These are phyloP conservation scores for Notothenia rossii DNA, from an alignment of 2,113 vertebrate species.

Conservation along the genomic window DNA sequence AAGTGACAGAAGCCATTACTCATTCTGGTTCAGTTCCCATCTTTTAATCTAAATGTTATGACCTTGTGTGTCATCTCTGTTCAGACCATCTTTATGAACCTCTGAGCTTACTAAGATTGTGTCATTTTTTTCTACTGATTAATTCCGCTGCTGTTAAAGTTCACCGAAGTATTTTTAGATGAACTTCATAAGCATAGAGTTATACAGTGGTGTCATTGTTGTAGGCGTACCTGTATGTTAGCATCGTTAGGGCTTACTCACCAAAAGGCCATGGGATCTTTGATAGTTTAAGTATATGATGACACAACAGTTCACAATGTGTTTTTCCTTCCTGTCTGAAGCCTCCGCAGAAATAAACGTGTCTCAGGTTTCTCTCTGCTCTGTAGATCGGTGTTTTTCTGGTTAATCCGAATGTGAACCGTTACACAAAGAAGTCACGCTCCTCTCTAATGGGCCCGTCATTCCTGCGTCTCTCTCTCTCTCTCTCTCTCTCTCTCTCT, in stretches of 20 bases:
- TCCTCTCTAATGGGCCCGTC: slow-evolving; percentile 52
- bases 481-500: not conserved
- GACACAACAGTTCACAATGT: not conserved
- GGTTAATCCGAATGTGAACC: slow-evolving; percentile 30
- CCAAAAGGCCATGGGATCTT: not conserved
- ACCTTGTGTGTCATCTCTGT: not conserved
- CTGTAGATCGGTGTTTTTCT: not conserved
- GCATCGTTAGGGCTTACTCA: no score
- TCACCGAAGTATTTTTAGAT: not conserved
- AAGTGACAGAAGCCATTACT: not conserved
- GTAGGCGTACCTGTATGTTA: no score
- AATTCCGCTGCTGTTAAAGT: not conserved
- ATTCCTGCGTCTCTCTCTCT: not conserved
- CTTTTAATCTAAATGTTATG: not conserved
- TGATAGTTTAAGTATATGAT: no score
- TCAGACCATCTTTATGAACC: not conserved
- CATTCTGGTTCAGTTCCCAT: not conserved
- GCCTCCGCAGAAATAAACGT: not conserved
- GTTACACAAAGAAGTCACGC: slow-evolving; percentile 48
- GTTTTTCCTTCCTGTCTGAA: not conserved
- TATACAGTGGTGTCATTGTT: no score
- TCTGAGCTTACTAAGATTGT: not conserved
- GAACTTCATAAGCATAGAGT: not conserved
- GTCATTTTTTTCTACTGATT: not conserved
- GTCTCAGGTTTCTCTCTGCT: not conserved